A percentile compares a stretch with the other conserved stretches of the same genome.
Conservation (phyloP, 2,797 vertebrate genomes). For the Chromobotia macracanthus region DNA sequence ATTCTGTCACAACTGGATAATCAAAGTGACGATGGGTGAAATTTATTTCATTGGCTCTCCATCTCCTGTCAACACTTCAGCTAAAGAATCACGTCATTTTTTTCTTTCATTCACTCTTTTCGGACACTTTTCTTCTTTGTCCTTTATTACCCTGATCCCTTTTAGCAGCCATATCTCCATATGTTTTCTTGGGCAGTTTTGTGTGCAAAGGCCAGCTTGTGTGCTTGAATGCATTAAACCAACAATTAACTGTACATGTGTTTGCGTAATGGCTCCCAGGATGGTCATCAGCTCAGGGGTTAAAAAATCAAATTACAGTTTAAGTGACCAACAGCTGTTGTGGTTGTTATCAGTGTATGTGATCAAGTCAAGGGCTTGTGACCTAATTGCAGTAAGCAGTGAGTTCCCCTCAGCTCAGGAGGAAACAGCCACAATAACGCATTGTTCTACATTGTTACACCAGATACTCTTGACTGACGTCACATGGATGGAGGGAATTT, state of each 20-base stretch:
- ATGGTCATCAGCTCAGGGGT: slow-evolving; percentile 41
- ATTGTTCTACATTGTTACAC: slow-evolving; percentile 40
- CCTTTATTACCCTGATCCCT: slow-evolving; percentile 28
- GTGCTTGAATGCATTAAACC: slow-evolving; percentile 27
- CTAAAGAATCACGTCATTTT: slow-evolving; percentile 32
- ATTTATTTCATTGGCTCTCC: slow-evolving; percentile 28
- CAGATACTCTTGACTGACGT: slow-evolving; percentile 27
- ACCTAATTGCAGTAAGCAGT: slow-evolving; percentile 25
- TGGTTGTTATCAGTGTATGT: slow-evolving; percentile 43
- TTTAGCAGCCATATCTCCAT: slow-evolving; percentile 21
- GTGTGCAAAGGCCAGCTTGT: slow-evolving; percentile 29
- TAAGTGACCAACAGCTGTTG: slow-evolving; percentile 52
- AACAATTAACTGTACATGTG: slow-evolving; percentile 32
- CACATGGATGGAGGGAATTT: slow-evolving; percentile 25
- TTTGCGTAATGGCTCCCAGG: slow-evolving; percentile 27
- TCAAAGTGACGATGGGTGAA: slow-evolving; percentile 47
- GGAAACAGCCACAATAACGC: slow-evolving; percentile 47
- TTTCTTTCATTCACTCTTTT: slow-evolving; percentile 26
- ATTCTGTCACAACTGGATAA: slow-evolving; percentile 34
- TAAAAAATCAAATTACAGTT: slow-evolving; percentile 54
- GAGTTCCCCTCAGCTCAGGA: slow-evolving; percentile 24
- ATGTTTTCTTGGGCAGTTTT: slow-evolving; percentile 19
- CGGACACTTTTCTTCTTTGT: slow-evolving; percentile 25
- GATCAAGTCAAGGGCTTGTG: slow-evolving; percentile 38
- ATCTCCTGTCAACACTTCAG: slow-evolving; percentile 44